phyloP scores from a whole-genome alignment of 2,888 invertebrate species.

The Mantis religiosa region DNA sequence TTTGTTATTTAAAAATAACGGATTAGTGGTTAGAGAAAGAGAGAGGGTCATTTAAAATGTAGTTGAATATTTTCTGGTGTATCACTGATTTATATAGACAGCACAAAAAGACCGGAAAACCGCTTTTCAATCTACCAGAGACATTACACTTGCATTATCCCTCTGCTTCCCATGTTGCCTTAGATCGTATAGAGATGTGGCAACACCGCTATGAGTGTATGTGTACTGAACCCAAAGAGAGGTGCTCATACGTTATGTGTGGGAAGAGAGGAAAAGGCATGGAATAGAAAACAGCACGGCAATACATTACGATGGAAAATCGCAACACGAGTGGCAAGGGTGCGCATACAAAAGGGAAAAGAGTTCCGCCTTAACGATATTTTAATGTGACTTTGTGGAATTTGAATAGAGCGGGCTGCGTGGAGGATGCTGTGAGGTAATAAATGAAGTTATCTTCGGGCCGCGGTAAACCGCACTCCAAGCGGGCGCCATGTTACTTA shows the following conservation, averaged over 20 bases:
- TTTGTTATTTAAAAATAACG: too few species aligned
- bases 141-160: too few species aligned
- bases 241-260: not conserved
- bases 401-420: not conserved
- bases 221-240: too few species aligned
- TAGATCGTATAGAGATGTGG: too few species aligned
- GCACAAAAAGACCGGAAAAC: too few species aligned
- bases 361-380: not conserved
- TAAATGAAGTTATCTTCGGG: not conserved
- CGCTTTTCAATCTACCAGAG: too few species aligned
- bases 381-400: not conserved
- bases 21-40: too few species aligned
- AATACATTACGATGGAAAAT: not conserved
- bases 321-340: not conserved
- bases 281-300: not conserved
- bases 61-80: too few species aligned
- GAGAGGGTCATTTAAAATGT: too few species aligned
- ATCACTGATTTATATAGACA: too few species aligned
- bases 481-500: not conserved
- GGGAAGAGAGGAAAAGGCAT: not conserved
- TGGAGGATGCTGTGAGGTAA: not conserved
- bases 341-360: not conserved
- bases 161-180: too few species aligned
- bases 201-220: too few species aligned
- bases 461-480: not conserved